phyloP scores from a whole-genome alignment of 2,113 vertebrate genomes.

The Coracopsis vasa region DNA sequence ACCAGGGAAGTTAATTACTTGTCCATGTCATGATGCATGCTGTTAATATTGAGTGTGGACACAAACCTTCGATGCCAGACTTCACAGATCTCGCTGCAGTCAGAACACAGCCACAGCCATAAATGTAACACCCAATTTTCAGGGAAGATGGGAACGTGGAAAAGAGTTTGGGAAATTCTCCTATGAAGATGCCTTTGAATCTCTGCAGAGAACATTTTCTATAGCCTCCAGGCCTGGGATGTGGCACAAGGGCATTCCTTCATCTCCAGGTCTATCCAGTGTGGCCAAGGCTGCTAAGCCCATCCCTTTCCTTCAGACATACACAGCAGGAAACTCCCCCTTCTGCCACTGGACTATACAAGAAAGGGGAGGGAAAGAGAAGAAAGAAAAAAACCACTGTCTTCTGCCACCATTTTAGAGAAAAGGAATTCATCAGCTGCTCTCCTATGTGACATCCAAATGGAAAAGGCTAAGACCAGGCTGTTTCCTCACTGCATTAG shows the following conservation, averaged over 20 bases:
- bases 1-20: background rate
- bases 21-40: background rate
- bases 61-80: constrained; percentile 7
- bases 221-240: background rate
- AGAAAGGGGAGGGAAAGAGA: background rate
- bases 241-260: background rate
- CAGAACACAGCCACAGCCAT: constrained; percentile 39
- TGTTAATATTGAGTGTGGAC: background rate
- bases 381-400: background rate
- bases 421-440: constrained; percentile 4
- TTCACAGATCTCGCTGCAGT: background rate
- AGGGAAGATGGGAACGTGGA: constrained; percentile 7
- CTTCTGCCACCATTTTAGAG: constrained; percentile 34
- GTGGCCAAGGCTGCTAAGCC: constrained; percentile 16
- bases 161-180: constrained; percentile 39
- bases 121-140: constrained; percentile 44
- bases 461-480: background rate
- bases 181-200: background rate
- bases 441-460: background rate
- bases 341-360: constrained; percentile 15
- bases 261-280: background rate
- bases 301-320: constrained; percentile 26
- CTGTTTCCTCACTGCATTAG: background rate
- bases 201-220: background rate
- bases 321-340: constrained; percentile 9